Evolutionary conservation across 2,797 vertebrate species (phyloP).

Genomic region (Falco novaeseelandiae): DNA sequence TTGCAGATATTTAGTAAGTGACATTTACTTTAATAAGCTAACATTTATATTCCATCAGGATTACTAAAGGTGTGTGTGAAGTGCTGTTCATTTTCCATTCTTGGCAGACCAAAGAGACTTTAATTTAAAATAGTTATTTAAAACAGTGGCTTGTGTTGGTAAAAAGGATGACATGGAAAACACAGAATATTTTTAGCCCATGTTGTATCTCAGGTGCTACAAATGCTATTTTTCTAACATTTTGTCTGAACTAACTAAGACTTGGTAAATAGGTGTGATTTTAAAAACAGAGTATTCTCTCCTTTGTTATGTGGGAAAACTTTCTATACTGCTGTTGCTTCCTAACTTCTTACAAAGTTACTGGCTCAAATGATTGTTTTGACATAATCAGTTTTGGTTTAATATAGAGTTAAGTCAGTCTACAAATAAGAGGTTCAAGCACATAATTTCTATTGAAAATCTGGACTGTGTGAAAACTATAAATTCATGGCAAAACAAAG

Average conservation of each 20-base stretch:
- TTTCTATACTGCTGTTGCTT: neutral
- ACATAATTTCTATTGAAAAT: neutral
- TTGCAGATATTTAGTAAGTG: neutral
- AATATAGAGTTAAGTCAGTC: neutral
- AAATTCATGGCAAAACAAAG: neutral
- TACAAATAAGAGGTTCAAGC: neutral
- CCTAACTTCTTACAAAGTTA: neutral
- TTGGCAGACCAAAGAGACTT: neutral
- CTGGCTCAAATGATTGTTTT: neutral
- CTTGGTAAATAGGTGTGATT: neutral
- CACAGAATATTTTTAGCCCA: neutral
- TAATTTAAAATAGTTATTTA: neutral
- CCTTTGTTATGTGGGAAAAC: neutral
- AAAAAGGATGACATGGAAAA: neutral
- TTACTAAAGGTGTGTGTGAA: neutral
- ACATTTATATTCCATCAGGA: neutral
- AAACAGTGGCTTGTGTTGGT: neutral
- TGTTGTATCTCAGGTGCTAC: neutral
- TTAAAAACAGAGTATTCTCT: neutral
- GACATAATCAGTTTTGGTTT: neutral
- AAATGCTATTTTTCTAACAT: neutral
- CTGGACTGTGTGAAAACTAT: neutral
- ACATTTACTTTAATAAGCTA: neutral
- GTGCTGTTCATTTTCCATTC: neutral
- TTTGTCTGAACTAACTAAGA: neutral